Conservation (phyloP, 2,888 invertebrate genomes). For the Rhagonycha lutea region DNA sequence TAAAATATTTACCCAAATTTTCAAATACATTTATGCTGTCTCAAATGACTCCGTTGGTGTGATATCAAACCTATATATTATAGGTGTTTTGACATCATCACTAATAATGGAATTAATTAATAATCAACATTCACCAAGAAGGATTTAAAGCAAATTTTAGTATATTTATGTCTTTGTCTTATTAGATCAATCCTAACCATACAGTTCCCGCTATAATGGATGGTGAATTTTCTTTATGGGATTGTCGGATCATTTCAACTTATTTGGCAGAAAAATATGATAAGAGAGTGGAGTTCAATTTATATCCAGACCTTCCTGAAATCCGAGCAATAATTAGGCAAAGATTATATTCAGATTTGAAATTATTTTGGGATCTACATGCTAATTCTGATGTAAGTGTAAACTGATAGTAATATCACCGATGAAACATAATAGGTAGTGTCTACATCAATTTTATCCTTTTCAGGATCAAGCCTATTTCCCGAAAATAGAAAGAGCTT, state of each 20-base stretch:
- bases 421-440: too few species aligned
- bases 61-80: too few species aligned
- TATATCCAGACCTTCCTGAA: slow-evolving; percentile 79
- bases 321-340: slow-evolving; percentile 79
- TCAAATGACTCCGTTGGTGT: too few species aligned
- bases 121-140: too few species aligned
- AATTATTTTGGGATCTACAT: too few species aligned
- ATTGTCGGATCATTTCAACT: slow-evolving; percentile 81
- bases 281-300: slow-evolving; percentile 64
- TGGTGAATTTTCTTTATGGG: slow-evolving; percentile 79
- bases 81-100: too few species aligned
- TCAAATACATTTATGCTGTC: background rate
- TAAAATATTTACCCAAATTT: slow-evolving; percentile 41
- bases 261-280: slow-evolving; percentile 83
- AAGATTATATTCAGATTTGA: slow-evolving; percentile 79
- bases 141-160: too few species aligned
- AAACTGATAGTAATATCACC: too few species aligned
- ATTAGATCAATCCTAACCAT: slow-evolving; percentile 82
- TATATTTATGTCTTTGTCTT: slow-evolving; percentile 22
- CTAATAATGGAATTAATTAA: too few species aligned
- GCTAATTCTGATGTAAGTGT: too few species aligned
- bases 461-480: slow-evolving; percentile 55
- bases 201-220: slow-evolving; percentile 83
- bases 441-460: slow-evolving; percentile 12
- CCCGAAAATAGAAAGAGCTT: slow-evolving; percentile 69